Percentiles rank a stretch among this genome's conserved stretches.
Evolutionary conservation across 2,888 invertebrate genomes (phyloP).

Genomic region (Lasioglossum pauxillum): DNA sequence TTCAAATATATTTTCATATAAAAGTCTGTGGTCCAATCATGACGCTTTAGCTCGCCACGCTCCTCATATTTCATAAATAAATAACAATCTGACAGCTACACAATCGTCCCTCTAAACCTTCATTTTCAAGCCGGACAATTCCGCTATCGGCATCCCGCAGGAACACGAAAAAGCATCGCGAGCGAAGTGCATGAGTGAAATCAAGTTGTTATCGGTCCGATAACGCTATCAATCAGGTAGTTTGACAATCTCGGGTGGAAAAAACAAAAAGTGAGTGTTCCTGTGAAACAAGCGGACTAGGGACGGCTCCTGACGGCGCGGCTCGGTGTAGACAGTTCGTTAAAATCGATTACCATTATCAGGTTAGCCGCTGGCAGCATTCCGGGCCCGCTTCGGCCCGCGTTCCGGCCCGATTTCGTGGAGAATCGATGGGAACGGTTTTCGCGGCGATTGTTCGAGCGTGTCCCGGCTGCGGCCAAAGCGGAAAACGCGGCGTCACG

Average conservation of each 20-base stretch:
- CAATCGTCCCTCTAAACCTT: background rate
- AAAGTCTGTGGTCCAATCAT: background rate
- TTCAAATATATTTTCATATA: too few species aligned
- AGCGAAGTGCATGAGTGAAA: background rate
- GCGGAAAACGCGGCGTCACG: conserved; percentile 60
- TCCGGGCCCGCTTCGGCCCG: conserved; percentile 5
- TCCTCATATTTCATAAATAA: too few species aligned
- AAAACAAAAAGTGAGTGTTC: background rate
- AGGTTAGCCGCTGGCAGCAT: conserved; percentile 51
- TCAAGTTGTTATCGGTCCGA: background rate
- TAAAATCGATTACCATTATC: conserved; percentile 72
- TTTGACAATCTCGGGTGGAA: conserved; percentile 1
- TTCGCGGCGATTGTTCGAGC: conserved; percentile 48
- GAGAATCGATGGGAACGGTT: conserved; percentile 34
- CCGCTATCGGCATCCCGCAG: background rate
- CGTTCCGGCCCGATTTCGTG: conserved; percentile 2
- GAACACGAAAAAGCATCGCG: background rate
- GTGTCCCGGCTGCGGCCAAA: conserved; percentile 11
- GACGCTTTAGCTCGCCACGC: background rate
- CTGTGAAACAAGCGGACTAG: background rate
- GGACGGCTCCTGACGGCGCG: background rate
- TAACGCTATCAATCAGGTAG: conserved; percentile 12
- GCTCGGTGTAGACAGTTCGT: conserved; percentile 48
- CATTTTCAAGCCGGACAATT: background rate
- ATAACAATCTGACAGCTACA: background rate